A percentile compares a stretch with the other conserved stretches of the same genome.
These are phyloP conservation scores for Ammodytes marinus DNA, from an alignment of 2,113 vertebrate species.

Conservation along the genomic window DNA sequence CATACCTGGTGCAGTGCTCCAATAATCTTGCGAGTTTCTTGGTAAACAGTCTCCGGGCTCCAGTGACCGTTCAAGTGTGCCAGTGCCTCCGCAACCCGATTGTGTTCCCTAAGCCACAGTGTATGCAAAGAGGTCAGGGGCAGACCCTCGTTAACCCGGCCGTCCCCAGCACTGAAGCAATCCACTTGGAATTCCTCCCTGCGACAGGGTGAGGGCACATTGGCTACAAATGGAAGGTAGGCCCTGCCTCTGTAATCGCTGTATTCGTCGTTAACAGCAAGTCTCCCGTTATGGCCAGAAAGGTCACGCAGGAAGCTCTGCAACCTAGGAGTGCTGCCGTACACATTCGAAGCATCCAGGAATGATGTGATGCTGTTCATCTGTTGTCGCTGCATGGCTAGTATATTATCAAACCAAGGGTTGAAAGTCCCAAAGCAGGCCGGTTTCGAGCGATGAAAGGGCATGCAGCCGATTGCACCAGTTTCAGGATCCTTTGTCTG, in stretches of 20 bases:
- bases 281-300: slow-evolving; percentile 86
- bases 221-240: slow-evolving; percentile 86
- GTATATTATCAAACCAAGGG: background rate
- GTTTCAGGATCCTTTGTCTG: slow-evolving; percentile 80
- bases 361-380: slow-evolving; percentile 92
- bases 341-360: slow-evolving; percentile 93
- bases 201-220: slow-evolving; percentile 79
- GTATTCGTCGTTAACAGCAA: slow-evolving; percentile 84
- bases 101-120: slow-evolving; percentile 94
- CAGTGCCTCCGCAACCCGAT: slow-evolving; percentile 87
- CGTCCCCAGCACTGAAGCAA: slow-evolving; percentile 93
- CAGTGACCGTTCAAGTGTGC: slow-evolving; percentile 89
- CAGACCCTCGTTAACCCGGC: slow-evolving; percentile 89
- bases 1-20: slow-evolving; percentile 95
- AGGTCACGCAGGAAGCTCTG: slow-evolving; percentile 87
- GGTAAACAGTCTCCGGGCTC: slow-evolving; percentile 87
- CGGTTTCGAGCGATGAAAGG: slow-evolving; percentile 91
- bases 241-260: slow-evolving; percentile 80
- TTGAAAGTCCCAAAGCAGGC: slow-evolving; percentile 77
- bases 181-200: slow-evolving; percentile 81
- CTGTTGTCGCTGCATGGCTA: slow-evolving; percentile 86
- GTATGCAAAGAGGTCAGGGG: slow-evolving; percentile 89
- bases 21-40: slow-evolving; percentile 93
- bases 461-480: slow-evolving; percentile 81
- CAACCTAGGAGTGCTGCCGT: slow-evolving; percentile 83